Base-by-base conservation (phyloP, 2,113 vertebrate species). In the Oreochromis spilurus region DNA sequence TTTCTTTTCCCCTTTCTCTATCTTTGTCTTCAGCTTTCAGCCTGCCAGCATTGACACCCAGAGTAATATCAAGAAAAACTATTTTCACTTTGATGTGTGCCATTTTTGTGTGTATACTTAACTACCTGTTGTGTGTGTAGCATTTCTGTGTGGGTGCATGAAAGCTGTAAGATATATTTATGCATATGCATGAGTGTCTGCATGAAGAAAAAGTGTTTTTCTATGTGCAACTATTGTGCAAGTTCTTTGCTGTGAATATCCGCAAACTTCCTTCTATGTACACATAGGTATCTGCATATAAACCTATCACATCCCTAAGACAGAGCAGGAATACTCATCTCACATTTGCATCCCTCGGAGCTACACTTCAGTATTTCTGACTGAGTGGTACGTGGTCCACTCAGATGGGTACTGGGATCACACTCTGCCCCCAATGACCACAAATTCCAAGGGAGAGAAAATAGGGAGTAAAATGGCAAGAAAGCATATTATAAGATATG, bases 1-100 rank as follows among this genome's bases (percentile, higher is more conserved):
- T 43, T 78, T 81, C 24, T 55, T 13, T 40, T 19, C 7, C 48
- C 17, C n/a, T 45, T 79, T 87, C 11, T 62, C 34, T 60, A 81
- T 87, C 29, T 90, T 72, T 88, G 62, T 81, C 72, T 82, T 67
- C 48, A 58, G 57, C 50, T 86, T 84, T 82, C 84, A 81, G 85
- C 40, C 67, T 83, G 24, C 57, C 72, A 75, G 54, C 10, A 1
- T 60, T 79, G 53, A 88, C 82, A 88, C 60, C 45, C 82, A 40
- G 70, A 58, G 48, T 82, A 85, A 82, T 87, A 87, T 54, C 53
- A 90, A 87, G 82, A 93, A 92, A 84, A 85, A 83, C 62, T 79
- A 79, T 88, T 92, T 86, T 87, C 81, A 86, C 88, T 88, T 85
- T 89, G 81, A 86, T 87, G 84, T 89, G 72, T 80, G 17, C 60